Conservation (phyloP, 1,140 invertebrate genomes). For the Phortica variegata region DNA sequence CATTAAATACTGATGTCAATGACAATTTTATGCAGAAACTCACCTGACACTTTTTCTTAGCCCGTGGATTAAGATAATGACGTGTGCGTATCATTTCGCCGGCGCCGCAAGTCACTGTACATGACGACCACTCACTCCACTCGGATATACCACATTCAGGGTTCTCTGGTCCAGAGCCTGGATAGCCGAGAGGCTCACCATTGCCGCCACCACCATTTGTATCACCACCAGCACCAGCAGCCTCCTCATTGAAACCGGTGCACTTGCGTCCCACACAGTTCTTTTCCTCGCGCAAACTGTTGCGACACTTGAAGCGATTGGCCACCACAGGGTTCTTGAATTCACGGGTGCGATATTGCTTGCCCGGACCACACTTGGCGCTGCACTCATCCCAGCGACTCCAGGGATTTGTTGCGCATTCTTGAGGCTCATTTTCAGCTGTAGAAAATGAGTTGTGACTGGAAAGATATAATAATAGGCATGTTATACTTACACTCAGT, state of each 20-base stretch:
- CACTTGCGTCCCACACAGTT: constrained; percentile 59
- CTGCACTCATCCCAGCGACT: constrained; percentile 76
- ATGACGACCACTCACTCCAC: constrained; percentile 75
- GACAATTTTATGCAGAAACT: too few relatives aligned
- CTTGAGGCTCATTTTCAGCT: constrained; percentile 53
- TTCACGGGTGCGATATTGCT: constrained; percentile 65
- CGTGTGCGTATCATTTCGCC: constrained; percentile 36
- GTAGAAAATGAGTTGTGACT: neutral
- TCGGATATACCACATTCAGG: constrained; percentile 68
- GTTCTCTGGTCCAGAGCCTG: constrained; percentile 17
- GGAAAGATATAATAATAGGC: neutral
- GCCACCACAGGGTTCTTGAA: constrained; percentile 62
- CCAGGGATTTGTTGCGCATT: constrained; percentile 74
- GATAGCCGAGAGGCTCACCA: constrained; percentile 12
- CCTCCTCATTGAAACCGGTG: constrained; percentile 58
- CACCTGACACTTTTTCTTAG: constrained; percentile 50
- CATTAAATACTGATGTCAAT: too few relatives aligned
- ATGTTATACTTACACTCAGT: constrained; percentile 27
- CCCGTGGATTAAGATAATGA: constrained; percentile 39
- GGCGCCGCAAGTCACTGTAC: constrained; percentile 67
- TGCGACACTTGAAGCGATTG: constrained; percentile 59
- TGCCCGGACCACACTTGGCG: constrained; percentile 74
- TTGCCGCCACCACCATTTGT: constrained; percentile 4
- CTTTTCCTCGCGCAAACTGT: constrained; percentile 59
- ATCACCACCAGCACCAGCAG: neutral